Evolutionary conservation across 2,797 vertebrate genomes (phyloP), one percentile per base, ranked within the genome.

Genomic region (Knipowitschia caucasica): DNA sequence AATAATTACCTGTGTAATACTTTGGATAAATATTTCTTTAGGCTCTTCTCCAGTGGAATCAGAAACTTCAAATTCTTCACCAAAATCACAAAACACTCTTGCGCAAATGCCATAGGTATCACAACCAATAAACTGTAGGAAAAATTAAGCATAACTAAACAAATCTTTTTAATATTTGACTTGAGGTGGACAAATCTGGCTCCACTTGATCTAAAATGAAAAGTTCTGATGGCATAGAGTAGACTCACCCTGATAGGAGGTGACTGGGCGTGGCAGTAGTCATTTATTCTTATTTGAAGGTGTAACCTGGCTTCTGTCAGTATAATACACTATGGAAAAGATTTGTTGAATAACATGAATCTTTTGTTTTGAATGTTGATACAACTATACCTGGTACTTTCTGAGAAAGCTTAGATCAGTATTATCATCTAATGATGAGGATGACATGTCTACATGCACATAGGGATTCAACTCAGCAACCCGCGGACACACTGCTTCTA

Each of bases 1-100:
- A 27, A 18, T 14, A 6, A 25, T 7, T 74, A 99, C 97, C 85
- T 94, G 93, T 15, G 92, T 96, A 86, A 99, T 92, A 77, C 86
- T 93, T 81, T 97, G 96, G 86, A 99, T 95, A 79, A 99, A 98
- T 68, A 98, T 82, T 85, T 99, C 96, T 81, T 95, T 99, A 49
- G 94, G 89, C 57, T 99, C 97, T 75, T 99, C 97, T 86, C 97
- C 97, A 0, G 94, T 98, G 42, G 94, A 89, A 86, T 99, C 97
- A 4, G 91, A 90, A 26, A 99, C 96, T 80, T 98, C 95, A 84
- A 99, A 99, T 64, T 91, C 88, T 27, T 95, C 93, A 61, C 96
- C 96, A 2, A 99, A 99, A 81, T 99, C 97, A 84, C 97, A 99
- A 86, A 99, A 99, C 52, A 98, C 86, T 52, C 93, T 91, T 14